Base-by-base conservation (phyloP, 2,113 vertebrate species). In the Ivindomyrus marchei region DNA sequence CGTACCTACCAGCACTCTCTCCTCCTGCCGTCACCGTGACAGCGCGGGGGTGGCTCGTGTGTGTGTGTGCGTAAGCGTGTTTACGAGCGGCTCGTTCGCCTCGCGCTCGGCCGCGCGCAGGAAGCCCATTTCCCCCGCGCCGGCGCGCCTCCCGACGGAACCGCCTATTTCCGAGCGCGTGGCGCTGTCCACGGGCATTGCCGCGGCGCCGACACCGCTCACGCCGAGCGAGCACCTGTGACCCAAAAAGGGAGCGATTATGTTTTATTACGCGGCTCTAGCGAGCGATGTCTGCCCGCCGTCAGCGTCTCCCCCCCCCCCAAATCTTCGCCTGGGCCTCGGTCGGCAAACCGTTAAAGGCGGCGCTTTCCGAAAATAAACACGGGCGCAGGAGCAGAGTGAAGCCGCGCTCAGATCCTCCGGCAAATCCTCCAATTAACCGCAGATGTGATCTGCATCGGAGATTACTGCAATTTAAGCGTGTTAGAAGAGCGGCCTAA, bases 401-500 rank as follows among this genome's bases (percentile, higher is more conserved):
- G 13, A 70, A 91, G 91, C 92, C 91, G 90, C 92, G 94, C 94
- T 93, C 91, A 93, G 93, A 94, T 95, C 95, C 94, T 93, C 91
- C 93, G 92, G 94, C 93, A 96, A 96, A 96, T 96, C 95, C 95
- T 94, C 96, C 95, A 95, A 95, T 96, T 95, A 96, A 93, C 93
- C 91, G 92, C 94, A 95, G 94, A 96, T 95, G 95, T 95, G 95
- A 95, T 96, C 94, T 95, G 95, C 94, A 95, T 95, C 91, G 88
- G 74, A 94, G 94, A 96, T 96, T 95, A 94, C 92, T 91, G 91
- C 94, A 94, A 94, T 95, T 95, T 94, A 93, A 95, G 93, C 93
- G 93, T 93, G 93, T 92, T 47, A 84, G 93, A 91, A 93, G 94
- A 93, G 91, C 80, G 85, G 92, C 90, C 92, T 95, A 95, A 95